Base-by-base conservation (phyloP, 2,888 invertebrate genomes). In the Drosophila sordidula region DNA sequence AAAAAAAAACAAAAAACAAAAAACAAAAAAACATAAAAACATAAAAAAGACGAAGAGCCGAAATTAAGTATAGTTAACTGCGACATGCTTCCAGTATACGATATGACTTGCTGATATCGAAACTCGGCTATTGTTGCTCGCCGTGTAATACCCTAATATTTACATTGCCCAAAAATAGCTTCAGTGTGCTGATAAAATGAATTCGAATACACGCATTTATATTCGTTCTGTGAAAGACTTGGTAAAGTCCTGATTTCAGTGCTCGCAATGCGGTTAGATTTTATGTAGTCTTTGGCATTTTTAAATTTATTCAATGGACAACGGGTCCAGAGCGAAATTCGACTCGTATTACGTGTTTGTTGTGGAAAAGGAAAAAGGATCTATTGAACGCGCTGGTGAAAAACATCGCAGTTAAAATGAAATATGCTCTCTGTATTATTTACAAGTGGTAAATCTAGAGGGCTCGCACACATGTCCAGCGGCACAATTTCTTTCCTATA, bases 381-480 rank as follows among this genome's bases (percentile, higher is more conserved):
- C 26, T 26, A 26, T 14, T 6, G 11, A 34, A 14, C n/a, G 18
- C 14, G 34, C n/a, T 16, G 18, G 11, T 8, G 29, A 36, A 29
- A 34, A 25, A 54, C 32, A n/a, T 25, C 18, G 68, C 57, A 50
- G 64, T 55, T 61, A 29, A 63, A 50, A 44, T 65, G 38, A 46
- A 68, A 54, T 45, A 18, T 49, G 41, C 14, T 6, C 9, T 14
- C 29, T 76, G 34, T 51, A 63, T 57, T 66, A 78, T 74, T 70
- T 44, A 66, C 59, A 58, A 58, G 16, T 72, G 57, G 66, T 45
- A 65, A 79, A 75, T 75, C 75, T 67, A 67, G 52, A 66, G 41
- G 41, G 29, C 45, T 47, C n/a, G 12, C 52, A 41, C 52, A 32
- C 50, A 59, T 58, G 49, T 64, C 77, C 66, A 61, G 66, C 44